phyloP scores from a whole-genome alignment of 2,888 invertebrate species.

The Drosophila vallismaia region DNA sequence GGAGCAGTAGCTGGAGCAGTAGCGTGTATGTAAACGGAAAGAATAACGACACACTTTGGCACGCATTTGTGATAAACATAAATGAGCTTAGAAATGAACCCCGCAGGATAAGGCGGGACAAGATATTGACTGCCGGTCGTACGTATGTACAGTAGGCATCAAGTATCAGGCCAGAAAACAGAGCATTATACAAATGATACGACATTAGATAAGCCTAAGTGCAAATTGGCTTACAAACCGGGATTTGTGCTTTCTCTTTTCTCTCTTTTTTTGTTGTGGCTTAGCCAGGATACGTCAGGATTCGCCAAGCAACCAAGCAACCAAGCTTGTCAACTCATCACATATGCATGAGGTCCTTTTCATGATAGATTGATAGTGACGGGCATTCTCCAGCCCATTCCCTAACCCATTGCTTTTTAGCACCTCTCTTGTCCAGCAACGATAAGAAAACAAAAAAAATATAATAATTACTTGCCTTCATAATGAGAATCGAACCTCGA shows the following conservation, averaged over 20 bases:
- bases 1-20: too few species aligned
- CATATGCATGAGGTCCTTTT: conserved; percentile 25
- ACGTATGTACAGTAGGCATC: conserved; percentile 61
- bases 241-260: conserved; percentile 76
- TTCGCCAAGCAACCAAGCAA: not conserved
- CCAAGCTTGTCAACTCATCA: conserved; percentile 2
- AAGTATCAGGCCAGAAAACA: conserved; percentile 76
- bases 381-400: conserved; percentile 14
- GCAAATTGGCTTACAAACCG: conserved; percentile 84
- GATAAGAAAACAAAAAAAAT: not conserved
- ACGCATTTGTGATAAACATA: conserved; percentile 84
- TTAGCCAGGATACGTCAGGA: conserved; percentile 6
- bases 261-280: conserved; percentile 39
- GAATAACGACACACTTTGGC: conserved; percentile 81
- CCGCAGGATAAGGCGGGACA: conserved; percentile 77
- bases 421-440: conserved; percentile 20
- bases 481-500: conserved; percentile 35
- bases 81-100: conserved; percentile 84
- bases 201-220: conserved; percentile 84
- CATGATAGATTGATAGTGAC: conserved; percentile 16
- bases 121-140: conserved; percentile 44
- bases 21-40: conserved; percentile 51
- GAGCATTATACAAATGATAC: conserved; percentile 84
- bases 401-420: conserved; percentile 63
- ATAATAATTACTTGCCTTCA: too few species aligned